phyloP scores from a whole-genome alignment of 2,797 vertebrate species.

The Carapus acus region DNA sequence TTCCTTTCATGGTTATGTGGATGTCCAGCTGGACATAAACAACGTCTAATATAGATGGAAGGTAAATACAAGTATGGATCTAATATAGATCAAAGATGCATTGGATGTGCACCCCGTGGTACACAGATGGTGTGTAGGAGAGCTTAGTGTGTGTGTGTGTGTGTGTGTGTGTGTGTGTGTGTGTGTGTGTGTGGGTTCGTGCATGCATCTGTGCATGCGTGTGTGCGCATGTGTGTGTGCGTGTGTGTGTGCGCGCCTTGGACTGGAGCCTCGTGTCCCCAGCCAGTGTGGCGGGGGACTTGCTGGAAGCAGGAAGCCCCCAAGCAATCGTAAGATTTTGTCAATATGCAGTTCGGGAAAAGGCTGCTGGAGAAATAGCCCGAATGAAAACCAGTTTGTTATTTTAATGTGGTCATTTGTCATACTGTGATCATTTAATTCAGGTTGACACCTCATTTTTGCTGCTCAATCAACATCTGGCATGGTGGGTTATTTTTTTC shows the following conservation, averaged over 20 bases:
- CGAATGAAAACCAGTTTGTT: constrained; percentile 13
- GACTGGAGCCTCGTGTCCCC: too few relatives aligned
- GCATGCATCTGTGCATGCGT: neutral
- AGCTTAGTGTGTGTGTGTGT: constrained; percentile 26
- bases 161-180: constrained; percentile 9
- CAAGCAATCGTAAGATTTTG: neutral
- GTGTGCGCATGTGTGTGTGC: constrained; percentile 34
- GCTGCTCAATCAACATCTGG: too few relatives aligned
- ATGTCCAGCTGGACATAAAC: too few relatives aligned
- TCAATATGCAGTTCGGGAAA: too few relatives aligned
- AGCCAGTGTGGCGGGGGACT: neutral
- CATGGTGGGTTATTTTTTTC: too few relatives aligned
- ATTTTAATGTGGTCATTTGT: constrained; percentile 52
- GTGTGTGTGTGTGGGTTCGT: neutral
- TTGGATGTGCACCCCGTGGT: constrained; percentile 18
- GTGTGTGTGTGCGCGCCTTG: neutral
- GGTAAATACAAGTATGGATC: constrained; percentile 6
- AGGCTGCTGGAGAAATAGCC: neutral
- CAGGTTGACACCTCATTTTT: too few relatives aligned
- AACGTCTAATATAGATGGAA: too few relatives aligned
- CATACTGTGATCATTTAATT: too few relatives aligned
- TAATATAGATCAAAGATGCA: constrained; percentile 9
- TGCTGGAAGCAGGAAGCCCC: constrained; percentile 16
- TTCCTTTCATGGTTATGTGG: constrained; percentile 2
- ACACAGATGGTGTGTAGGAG: constrained; percentile 12